A percentile compares a stretch with the other conserved stretches of the same genome.
These are phyloP conservation scores for Aptenodytes forsteri DNA, from an alignment of 2,113 vertebrate species.

Conservation along the genomic window DNA sequence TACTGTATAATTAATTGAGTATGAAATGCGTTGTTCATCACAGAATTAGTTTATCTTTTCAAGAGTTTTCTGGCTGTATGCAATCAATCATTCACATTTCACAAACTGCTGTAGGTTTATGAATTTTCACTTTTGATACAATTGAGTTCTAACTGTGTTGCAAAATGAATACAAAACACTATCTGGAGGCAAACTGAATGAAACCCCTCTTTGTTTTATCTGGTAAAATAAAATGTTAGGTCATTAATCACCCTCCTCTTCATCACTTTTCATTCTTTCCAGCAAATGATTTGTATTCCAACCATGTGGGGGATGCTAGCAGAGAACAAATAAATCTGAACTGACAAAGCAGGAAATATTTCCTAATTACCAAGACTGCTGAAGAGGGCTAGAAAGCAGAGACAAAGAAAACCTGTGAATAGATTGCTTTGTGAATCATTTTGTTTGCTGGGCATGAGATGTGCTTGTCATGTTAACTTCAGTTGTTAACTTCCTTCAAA, in stretches of 20 bases:
- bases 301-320: neutral
- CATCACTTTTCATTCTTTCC: slow-evolving; percentile 23
- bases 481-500: neutral
- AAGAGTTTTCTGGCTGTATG: slow-evolving; percentile 54
- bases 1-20: slow-evolving; percentile 66
- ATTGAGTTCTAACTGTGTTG: slow-evolving; percentile 58
- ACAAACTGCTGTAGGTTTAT: slow-evolving; percentile 60
- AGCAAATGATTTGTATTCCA: slow-evolving; percentile 26
- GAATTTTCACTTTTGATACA: slow-evolving; percentile 66
- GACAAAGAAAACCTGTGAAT: neutral
- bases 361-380: slow-evolving; percentile 32
- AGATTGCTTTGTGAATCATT: neutral
- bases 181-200: slow-evolving; percentile 62
- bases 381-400: neutral
- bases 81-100: slow-evolving; percentile 68
- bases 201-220: slow-evolving; percentile 42
- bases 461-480: neutral
- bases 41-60: slow-evolving; percentile 70
- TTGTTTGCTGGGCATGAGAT: neutral
- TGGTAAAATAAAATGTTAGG: slow-evolving; percentile 49
- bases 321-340: slow-evolving; percentile 53
- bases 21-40: slow-evolving; percentile 60
- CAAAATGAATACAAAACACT: slow-evolving; percentile 66
- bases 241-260: slow-evolving; percentile 69
- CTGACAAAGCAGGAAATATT: slow-evolving; percentile 36